Percentiles rank a stretch among this genome's conserved stretches.
Evolutionary conservation across 2,888 invertebrate species (phyloP).

Genomic region (Torymus tubicola): DNA sequence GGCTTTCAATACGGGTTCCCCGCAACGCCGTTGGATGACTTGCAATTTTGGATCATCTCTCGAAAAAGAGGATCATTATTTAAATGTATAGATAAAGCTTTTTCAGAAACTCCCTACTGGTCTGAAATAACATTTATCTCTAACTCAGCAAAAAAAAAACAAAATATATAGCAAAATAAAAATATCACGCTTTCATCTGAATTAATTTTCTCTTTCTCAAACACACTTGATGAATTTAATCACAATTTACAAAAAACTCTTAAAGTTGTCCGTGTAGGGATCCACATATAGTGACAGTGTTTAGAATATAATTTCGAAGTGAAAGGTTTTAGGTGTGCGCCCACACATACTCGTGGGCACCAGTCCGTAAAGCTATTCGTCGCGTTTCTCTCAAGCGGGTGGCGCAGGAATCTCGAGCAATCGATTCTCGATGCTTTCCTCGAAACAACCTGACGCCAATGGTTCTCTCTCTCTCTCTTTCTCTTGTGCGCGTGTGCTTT

Average conservation of each 20-base stretch:
- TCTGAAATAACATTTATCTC: background rate
- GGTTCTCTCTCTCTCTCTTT: too few relatives aligned
- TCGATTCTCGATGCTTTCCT: too few relatives aligned
- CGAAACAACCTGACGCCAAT: background rate
- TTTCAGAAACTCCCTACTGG: background rate
- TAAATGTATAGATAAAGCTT: slow-evolving; percentile 1
- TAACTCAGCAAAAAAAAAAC: too few relatives aligned
- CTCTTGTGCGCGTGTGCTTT: too few relatives aligned
- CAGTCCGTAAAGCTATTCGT: background rate
- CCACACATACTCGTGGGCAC: background rate
- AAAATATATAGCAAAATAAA: too few relatives aligned
- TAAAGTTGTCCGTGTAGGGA: too few relatives aligned
- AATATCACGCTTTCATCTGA: too few relatives aligned
- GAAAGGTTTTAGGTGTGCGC: background rate
- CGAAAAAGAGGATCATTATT: slow-evolving; percentile 35
- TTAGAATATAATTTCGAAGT: slow-evolving; percentile 7
- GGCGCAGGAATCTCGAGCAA: background rate
- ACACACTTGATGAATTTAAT: too few relatives aligned
- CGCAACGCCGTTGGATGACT: slow-evolving; percentile 12
- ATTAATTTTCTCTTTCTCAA: too few relatives aligned
- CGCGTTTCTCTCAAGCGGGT: slow-evolving; percentile 3
- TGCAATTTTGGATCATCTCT: slow-evolving; percentile 11
- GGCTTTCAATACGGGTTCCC: slow-evolving; percentile 1
- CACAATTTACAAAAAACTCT: too few relatives aligned
- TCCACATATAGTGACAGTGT: background rate